Percentiles rank a stretch among this genome's conserved stretches.
phyloP scores from a whole-genome alignment of 2,888 invertebrate species.

The Pseudanteris insignis region DNA sequence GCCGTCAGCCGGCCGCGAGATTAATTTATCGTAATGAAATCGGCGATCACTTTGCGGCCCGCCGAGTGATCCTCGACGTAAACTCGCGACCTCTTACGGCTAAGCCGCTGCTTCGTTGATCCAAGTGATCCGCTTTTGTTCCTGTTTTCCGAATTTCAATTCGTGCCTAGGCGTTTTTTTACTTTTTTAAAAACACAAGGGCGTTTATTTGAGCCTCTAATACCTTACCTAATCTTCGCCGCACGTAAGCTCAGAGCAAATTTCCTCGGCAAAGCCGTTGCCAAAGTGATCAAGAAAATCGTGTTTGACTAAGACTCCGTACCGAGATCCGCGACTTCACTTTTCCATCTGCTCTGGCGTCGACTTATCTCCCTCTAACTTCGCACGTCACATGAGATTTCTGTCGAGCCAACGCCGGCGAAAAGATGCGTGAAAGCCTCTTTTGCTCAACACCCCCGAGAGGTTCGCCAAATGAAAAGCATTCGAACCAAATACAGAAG shows the following conservation, averaged over 20 bases:
- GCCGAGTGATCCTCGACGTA: slow-evolving; percentile 17
- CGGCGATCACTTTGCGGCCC: slow-evolving; percentile 24
- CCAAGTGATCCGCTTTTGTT: slow-evolving; percentile 6
- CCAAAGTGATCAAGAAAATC: slow-evolving; percentile 39
- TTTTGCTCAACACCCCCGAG: too few relatives aligned
- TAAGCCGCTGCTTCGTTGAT: slow-evolving; percentile 23
- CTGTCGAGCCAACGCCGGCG: slow-evolving; percentile 3
- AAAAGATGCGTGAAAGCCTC: slow-evolving; percentile 21
- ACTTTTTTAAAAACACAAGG: slow-evolving; percentile 20
- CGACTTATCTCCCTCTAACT: slow-evolving; percentile 21
- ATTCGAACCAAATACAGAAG: too few relatives aligned
- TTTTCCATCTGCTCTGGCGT: slow-evolving; percentile 26
- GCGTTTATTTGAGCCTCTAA: slow-evolving; percentile 37
- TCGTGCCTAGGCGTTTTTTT: slow-evolving; percentile 22
- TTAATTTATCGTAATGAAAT: slow-evolving; percentile 35
- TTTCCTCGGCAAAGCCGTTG: slow-evolving; percentile 20
- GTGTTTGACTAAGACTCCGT: slow-evolving; percentile 37
- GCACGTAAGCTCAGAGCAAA: slow-evolving; percentile 23
- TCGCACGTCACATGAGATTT: slow-evolving; percentile 23
- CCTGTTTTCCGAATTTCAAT: slow-evolving; percentile 5
- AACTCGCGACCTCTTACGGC: slow-evolving; percentile 21
- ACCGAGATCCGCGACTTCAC: slow-evolving; percentile 19
- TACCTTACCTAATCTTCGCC: slow-evolving; percentile 33
- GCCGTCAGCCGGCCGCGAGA: too few relatives aligned
- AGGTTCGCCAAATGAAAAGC: too few relatives aligned